Evolutionary conservation across 2,888 invertebrate species (phyloP).

Genomic region (Drosophila tripunctata): DNA sequence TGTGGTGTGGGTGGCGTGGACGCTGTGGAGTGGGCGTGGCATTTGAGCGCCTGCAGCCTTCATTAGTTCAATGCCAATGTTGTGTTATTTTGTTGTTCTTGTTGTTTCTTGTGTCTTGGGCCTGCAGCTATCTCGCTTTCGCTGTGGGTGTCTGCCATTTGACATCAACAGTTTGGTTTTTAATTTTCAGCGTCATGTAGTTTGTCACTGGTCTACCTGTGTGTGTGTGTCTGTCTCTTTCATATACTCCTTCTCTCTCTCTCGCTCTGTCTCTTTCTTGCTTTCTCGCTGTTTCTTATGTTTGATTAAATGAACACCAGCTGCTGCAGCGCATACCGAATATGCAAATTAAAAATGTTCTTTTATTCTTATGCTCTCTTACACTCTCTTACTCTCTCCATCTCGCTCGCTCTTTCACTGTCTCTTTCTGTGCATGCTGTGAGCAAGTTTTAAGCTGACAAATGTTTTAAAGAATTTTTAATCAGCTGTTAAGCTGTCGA

Average conservation of each 20-base stretch:
- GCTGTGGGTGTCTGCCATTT: conserved; percentile 23
- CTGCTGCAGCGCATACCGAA: conserved; percentile 40
- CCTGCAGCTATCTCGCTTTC: conserved; percentile 9
- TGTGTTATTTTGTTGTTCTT: conserved; percentile 32
- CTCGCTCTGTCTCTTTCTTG: neutral
- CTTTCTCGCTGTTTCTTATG: neutral
- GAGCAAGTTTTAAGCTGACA: conserved; percentile 4
- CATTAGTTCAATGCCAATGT: conserved; percentile 72
- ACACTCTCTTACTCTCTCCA: neutral
- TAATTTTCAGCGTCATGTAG: conserved; percentile 56
- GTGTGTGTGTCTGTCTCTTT: neutral
- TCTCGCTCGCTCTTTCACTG: neutral
- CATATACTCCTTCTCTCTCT: neutral
- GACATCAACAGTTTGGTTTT: conserved; percentile 44
- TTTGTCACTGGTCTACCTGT: conserved; percentile 41
- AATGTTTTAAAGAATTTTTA: neutral
- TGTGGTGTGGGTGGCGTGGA: too few species aligned
- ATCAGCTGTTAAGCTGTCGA: conserved; percentile 2
- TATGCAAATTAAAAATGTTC: conserved; percentile 65
- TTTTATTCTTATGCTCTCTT: neutral
- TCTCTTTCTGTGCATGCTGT: neutral
- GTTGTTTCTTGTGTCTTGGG: conserved; percentile 10
- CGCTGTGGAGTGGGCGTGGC: neutral
- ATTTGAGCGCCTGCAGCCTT: conserved; percentile 64
- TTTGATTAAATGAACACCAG: conserved; percentile 61